Conservation (phyloP, 2,888 invertebrate species). For the Trichopria drosophilae region DNA sequence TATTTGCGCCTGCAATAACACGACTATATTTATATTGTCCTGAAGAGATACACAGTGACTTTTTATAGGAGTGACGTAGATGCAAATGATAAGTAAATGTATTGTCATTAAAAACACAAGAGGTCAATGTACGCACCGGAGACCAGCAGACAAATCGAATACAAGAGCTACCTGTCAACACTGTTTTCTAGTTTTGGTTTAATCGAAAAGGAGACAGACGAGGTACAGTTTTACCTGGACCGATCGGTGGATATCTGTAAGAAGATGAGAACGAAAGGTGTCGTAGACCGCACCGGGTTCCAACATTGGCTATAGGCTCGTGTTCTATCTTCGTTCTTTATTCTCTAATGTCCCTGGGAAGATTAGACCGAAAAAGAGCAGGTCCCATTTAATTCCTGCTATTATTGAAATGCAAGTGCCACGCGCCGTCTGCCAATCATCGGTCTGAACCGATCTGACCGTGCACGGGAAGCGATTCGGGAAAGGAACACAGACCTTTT, state of each 20-base stretch:
- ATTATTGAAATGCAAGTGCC: conserved; percentile 48
- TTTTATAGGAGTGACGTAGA: too few relatives aligned
- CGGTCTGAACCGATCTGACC: too few relatives aligned
- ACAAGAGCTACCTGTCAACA: conserved; percentile 34
- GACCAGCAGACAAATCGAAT: conserved; percentile 50
- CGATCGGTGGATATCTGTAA: conserved; percentile 17
- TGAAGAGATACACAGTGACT: too few relatives aligned
- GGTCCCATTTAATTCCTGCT: conserved; percentile 46
- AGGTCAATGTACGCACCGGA: conserved; percentile 40
- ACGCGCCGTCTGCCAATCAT: conserved; percentile 39
- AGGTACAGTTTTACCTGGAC: conserved; percentile 34
- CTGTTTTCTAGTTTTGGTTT: conserved; percentile 23
- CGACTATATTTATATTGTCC: too few relatives aligned
- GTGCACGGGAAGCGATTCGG: too few relatives aligned
- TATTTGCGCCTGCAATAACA: too few relatives aligned
- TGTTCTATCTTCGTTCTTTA: conserved; percentile 21
- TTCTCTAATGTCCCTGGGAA: conserved; percentile 37
- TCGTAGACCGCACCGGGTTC: conserved; percentile 28
- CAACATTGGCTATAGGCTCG: conserved; percentile 11
- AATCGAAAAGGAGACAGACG: conserved; percentile 13
- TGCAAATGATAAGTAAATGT: conserved; percentile 33
- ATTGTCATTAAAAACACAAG: conserved; percentile 26
- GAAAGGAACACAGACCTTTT: too few relatives aligned
- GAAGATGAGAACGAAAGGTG: conserved; percentile 30
- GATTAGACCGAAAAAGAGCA: conserved; percentile 31